Percentiles rank a stretch among this genome's conserved stretches.
phyloP scores from a whole-genome alignment of 2,797 vertebrate genomes.

The Channallabes apus region DNA sequence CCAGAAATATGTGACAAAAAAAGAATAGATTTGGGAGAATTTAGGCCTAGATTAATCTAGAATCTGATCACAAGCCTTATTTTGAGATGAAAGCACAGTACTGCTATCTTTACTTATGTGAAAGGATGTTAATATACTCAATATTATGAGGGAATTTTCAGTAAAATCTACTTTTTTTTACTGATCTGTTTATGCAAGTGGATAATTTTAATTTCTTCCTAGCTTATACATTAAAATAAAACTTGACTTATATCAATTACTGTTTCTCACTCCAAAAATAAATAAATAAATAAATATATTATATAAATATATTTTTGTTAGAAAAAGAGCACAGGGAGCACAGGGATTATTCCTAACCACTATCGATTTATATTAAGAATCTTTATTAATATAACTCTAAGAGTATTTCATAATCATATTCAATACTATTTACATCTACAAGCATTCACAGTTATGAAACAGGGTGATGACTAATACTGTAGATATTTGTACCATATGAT shows the following conservation, averaged over 20 bases:
- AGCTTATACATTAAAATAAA: background rate
- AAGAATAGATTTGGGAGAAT: background rate
- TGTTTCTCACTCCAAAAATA: background rate
- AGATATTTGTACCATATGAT: background rate
- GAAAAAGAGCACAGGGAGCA: no score
- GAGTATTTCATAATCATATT: background rate
- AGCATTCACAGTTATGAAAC: constrained; percentile 6
- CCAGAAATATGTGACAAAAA: background rate
- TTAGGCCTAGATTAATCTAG: background rate
- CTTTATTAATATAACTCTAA: background rate
- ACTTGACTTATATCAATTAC: background rate
- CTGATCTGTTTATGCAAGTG: background rate
- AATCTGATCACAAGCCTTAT: background rate
- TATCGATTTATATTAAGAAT: background rate
- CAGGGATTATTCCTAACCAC: background rate
- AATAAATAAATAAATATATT: no score
- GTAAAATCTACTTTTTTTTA: no score
- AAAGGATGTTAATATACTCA: background rate
- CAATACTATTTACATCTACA: background rate
- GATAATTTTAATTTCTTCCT: background rate
- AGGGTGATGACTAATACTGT: background rate
- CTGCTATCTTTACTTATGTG: background rate
- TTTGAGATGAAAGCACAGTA: background rate
- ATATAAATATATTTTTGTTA: no score
- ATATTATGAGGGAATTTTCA: background rate